Conservation (phyloP, 2,797 vertebrate species). For the Phrynocephalus vlangalii region DNA sequence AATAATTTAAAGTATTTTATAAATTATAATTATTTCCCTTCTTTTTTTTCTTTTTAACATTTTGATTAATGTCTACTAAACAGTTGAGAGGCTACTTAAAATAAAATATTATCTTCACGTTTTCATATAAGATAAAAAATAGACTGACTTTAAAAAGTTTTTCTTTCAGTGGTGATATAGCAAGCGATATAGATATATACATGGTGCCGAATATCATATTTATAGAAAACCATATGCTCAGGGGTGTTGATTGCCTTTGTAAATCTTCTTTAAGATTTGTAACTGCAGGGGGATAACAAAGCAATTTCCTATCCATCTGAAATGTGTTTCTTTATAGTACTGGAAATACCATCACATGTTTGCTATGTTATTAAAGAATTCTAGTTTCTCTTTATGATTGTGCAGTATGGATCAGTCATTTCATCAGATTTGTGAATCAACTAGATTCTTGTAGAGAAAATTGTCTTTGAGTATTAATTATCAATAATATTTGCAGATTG, state of each 20-base stretch:
- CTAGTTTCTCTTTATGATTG: neutral
- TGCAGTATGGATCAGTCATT: neutral
- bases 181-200: neutral
- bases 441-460: neutral
- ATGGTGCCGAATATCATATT: neutral
- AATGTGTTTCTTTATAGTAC: neutral
- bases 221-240: neutral
- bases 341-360: neutral
- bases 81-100: neutral
- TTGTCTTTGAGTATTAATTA: neutral
- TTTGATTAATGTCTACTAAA: neutral
- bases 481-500: conserved; percentile 79
- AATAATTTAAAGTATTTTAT: neutral
- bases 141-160: neutral
- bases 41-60: neutral
- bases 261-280: neutral
- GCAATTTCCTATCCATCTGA: neutral
- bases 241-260: neutral
- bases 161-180: neutral
- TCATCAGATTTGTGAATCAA: neutral
- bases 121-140: neutral
- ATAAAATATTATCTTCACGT: neutral
- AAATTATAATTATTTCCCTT: neutral
- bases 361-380: neutral
- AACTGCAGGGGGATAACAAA: no score